A percentile compares a stretch with the other conserved stretches of the same genome.
These are phyloP conservation scores for Cistogaster globosa DNA, from an alignment of 2,888 invertebrate species.

Conservation along the genomic window DNA sequence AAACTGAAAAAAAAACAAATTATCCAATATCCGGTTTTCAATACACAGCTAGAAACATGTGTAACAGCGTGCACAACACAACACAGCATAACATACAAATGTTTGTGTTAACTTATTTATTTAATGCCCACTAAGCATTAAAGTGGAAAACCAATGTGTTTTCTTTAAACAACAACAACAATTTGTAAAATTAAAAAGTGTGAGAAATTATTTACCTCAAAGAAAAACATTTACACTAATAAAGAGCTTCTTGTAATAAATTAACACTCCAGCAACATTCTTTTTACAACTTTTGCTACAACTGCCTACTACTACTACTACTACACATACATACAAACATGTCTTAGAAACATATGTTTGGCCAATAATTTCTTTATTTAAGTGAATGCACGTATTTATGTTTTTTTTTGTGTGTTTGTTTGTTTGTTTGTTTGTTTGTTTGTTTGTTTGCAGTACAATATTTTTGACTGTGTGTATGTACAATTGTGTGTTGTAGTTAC, in stretches of 20 bases:
- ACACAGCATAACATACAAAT: not conserved
- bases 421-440: not conserved
- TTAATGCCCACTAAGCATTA: slow-evolving; percentile 66
- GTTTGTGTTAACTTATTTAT: slow-evolving; percentile 17
- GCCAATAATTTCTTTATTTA: not conserved
- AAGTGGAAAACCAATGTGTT: slow-evolving; percentile 67
- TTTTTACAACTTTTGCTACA: slow-evolving; percentile 40
- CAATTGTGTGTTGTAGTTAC: not conserved
- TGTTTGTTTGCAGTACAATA: not conserved
- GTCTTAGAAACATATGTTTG: slow-evolving; percentile 16
- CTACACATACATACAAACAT: slow-evolving; percentile 6
- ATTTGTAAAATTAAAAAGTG: not conserved
- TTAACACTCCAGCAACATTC: slow-evolving; percentile 65
- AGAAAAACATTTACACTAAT: slow-evolving; percentile 45
- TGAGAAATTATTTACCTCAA: slow-evolving; percentile 17
- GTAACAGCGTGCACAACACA: not conserved
- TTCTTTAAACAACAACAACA: slow-evolving; percentile 50
- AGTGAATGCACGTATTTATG: not conserved
- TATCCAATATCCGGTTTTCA: slow-evolving; percentile 38
- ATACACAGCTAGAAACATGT: not conserved
- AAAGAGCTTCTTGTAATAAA: slow-evolving; percentile 56
- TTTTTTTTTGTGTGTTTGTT: not conserved
- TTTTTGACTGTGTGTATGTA: not conserved
- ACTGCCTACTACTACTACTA: slow-evolving; percentile 39
- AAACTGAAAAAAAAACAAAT: not conserved